A percentile compares a stretch with the other conserved stretches of the same genome.
These are phyloP conservation scores for Noctua comes DNA, from an alignment of 2,888 invertebrate species.

Conservation along the genomic window DNA sequence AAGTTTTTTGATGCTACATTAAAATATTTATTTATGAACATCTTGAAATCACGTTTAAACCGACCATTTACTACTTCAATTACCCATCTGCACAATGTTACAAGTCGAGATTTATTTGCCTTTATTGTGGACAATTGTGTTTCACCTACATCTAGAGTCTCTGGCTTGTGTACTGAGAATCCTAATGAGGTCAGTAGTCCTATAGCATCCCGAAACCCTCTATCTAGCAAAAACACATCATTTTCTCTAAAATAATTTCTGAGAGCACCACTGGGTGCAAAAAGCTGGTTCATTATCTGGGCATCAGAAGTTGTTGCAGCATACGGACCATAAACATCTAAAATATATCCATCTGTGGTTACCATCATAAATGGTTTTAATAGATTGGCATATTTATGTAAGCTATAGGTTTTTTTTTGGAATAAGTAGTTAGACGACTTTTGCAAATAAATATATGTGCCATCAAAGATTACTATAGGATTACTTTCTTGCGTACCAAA, in stretches of 20 bases:
- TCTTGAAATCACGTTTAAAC: neutral
- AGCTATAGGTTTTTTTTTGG: too few species aligned
- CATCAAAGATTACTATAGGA: too few species aligned
- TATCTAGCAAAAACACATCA: neutral
- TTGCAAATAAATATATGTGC: neutral
- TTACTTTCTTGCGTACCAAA: neutral
- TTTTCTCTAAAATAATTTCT: neutral
- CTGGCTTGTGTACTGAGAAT: neutral
- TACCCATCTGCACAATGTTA: neutral
- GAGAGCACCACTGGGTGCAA: constrained; percentile 3
- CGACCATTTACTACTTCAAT: constrained; percentile 4
- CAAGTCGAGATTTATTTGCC: neutral
- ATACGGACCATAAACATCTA: too few species aligned
- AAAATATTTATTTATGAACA: neutral
- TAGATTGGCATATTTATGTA: too few species aligned
- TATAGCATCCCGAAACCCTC: neutral
- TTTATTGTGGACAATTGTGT: constrained; percentile 1
- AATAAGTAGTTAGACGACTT: too few species aligned
- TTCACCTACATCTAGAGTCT: constrained; percentile 2
- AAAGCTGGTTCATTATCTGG: neutral
- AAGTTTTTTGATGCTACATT: neutral
- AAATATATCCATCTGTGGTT: too few species aligned
- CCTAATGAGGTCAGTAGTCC: neutral
- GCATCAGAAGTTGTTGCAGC: too few species aligned
- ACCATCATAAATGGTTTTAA: too few species aligned